Evolutionary conservation across 2,113 vertebrate genomes (phyloP).

Genomic region (Colistium nudipinnis): DNA sequence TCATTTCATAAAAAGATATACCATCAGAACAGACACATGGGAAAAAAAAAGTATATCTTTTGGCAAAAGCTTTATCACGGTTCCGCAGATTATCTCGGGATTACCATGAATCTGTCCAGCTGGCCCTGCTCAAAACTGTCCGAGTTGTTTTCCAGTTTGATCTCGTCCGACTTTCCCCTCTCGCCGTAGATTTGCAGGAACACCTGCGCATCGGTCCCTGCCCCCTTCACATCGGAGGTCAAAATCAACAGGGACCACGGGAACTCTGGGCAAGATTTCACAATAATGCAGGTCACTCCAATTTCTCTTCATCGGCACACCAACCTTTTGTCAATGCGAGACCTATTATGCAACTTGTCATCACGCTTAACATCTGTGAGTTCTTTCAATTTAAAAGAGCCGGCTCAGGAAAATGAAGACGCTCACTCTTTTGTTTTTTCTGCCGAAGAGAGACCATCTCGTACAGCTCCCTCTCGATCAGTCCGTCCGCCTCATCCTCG

Average conservation of each 20-base stretch:
- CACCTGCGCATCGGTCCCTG: constrained; percentile 93
- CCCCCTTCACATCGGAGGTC: constrained; percentile 94
- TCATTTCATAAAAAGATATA: not conserved
- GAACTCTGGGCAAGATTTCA: constrained; percentile 78
- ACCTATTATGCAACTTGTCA: too few species aligned
- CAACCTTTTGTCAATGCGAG: not conserved
- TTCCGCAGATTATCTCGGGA: constrained; percentile 8
- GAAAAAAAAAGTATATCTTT: constrained; percentile 9
- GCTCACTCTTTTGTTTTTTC: constrained; percentile 91
- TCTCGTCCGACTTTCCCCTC: constrained; percentile 91
- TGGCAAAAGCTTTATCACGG: not conserved
- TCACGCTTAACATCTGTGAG: too few species aligned
- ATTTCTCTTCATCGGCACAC: not conserved
- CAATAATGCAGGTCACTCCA: not conserved
- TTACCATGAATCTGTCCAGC: constrained; percentile 92
- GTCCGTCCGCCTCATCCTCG: constrained; percentile 92
- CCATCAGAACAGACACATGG: not conserved
- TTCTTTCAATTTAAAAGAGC: too few species aligned
- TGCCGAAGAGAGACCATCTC: constrained; percentile 96
- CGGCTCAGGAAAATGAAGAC: not conserved
- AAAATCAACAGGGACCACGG: constrained; percentile 97
- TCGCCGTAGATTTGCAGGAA: constrained; percentile 94
- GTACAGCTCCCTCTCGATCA: constrained; percentile 94
- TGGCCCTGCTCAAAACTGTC: constrained; percentile 94
- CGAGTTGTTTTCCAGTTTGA: constrained; percentile 93